These are phyloP conservation scores for Cranoglanis bouderius DNA, from an alignment of 2,113 vertebrate genomes.

Conservation along the genomic window DNA sequence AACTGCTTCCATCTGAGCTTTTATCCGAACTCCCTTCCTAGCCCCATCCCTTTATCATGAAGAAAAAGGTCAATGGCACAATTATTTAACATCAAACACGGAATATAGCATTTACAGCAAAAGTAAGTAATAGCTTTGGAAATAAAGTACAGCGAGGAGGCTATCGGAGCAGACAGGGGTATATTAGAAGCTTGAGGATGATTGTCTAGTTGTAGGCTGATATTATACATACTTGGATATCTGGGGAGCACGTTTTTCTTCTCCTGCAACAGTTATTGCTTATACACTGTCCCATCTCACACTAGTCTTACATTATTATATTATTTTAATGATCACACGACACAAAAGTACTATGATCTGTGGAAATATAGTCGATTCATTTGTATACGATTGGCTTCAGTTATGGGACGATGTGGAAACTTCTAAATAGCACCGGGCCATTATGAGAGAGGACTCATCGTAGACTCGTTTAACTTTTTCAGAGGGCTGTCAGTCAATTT, in stretches of 20 bases:
- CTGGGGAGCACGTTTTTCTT: neutral
- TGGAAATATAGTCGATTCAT: neutral
- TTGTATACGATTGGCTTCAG: neutral
- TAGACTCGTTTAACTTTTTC: neutral
- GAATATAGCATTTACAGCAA: conserved; percentile 74
- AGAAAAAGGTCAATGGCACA: conserved; percentile 75
- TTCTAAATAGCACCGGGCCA: neutral
- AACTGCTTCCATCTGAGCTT: conserved; percentile 28
- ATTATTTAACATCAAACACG: conserved; percentile 76
- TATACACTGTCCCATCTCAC: neutral
- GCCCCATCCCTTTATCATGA: conserved; percentile 58
- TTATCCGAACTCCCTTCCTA: conserved; percentile 17
- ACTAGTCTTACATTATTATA: neutral
- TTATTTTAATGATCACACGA: neutral
- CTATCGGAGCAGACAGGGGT: conserved; percentile 36
- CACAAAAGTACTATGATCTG: neutral
- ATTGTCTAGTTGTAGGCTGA: neutral
- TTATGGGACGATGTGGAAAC: neutral
- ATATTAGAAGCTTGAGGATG: conserved; percentile 13
- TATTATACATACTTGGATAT: neutral
- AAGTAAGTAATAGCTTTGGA: conserved; percentile 65
- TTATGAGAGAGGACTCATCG: neutral
- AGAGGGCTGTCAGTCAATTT: conserved; percentile 19
- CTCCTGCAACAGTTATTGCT: neutral
- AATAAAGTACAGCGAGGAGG: conserved; percentile 49